A percentile compares a stretch with the other conserved stretches of the same genome.
These are phyloP conservation scores for Colletes latitarsis DNA, from an alignment of 1,140 invertebrate genomes.

Conservation along the genomic window DNA sequence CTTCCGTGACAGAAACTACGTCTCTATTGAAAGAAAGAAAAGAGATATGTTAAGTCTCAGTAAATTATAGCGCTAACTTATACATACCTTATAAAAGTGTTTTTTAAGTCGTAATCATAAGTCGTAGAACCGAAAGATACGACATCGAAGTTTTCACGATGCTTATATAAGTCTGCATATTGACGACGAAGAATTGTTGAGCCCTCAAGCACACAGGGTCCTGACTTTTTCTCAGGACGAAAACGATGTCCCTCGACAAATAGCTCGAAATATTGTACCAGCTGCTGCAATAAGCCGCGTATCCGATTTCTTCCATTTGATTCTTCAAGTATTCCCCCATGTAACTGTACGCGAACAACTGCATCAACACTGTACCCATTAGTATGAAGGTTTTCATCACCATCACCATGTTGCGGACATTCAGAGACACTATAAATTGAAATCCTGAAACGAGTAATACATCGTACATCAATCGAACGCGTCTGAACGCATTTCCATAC, in stretches of 20 bases:
- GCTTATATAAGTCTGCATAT: constrained; percentile 52
- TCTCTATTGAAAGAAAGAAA: too few species aligned
- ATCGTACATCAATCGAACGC: background rate
- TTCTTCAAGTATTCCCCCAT: constrained; percentile 47
- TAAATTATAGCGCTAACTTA: too few species aligned
- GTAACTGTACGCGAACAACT: constrained; percentile 43
- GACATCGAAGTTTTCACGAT: constrained; percentile 53
- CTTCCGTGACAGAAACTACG: too few species aligned
- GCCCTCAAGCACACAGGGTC: constrained; percentile 31
- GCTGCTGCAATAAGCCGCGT: constrained; percentile 13
- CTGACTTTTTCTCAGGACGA: constrained; percentile 31
- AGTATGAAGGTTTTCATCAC: constrained; percentile 16
- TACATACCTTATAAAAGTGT: too few species aligned
- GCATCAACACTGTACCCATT: constrained; percentile 7
- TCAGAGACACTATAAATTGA: constrained; percentile 47
- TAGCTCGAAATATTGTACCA: constrained; percentile 39
- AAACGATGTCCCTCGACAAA: constrained; percentile 20
- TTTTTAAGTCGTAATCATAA: constrained; percentile 43
- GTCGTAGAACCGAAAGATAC: constrained; percentile 50
- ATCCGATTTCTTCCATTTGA: constrained; percentile 46
- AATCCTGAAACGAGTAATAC: constrained; percentile 40
- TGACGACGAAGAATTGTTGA: constrained; percentile 38
- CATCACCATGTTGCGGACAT: constrained; percentile 4
- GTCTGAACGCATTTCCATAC: too few species aligned
- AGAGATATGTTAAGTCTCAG: too few species aligned